Conservation (phyloP, 2,797 vertebrate genomes). For the Pipistrellus kuhlii region DNA sequence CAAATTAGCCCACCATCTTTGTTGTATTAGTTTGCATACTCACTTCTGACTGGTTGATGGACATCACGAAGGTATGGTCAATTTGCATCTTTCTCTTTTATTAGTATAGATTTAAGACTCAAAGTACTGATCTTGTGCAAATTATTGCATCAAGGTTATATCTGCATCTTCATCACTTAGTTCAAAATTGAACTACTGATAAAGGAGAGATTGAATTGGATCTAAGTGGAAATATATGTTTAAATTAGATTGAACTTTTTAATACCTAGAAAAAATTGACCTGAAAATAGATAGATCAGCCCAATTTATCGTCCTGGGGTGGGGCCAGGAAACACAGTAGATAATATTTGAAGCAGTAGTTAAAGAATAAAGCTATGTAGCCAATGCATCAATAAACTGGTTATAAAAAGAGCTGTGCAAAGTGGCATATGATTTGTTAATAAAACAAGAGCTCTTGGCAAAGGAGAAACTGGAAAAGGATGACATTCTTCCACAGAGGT, state of each 20-base stretch:
- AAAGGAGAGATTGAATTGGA: not conserved
- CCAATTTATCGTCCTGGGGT: not conserved
- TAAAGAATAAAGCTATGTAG: not conserved
- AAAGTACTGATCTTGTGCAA: not conserved
- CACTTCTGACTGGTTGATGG: too few relatives aligned
- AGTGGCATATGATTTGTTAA: not conserved
- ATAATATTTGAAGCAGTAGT: not conserved
- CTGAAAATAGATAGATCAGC: not conserved
- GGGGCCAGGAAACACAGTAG: not conserved
- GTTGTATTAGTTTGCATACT: too few relatives aligned
- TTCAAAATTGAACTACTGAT: not conserved
- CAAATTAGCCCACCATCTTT: too few relatives aligned
- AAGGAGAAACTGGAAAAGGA: not conserved
- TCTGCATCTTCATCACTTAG: not conserved
- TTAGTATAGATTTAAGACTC: not conserved
- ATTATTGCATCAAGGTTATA: not conserved
- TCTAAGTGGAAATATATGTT: not conserved
- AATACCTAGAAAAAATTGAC: not conserved
- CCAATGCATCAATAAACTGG: not conserved
- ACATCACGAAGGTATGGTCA: too few relatives aligned
- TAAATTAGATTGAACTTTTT: slow-evolving; percentile 18
- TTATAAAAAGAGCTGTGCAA: not conserved
- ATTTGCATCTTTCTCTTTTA: too few relatives aligned
- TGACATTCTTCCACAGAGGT: not conserved
- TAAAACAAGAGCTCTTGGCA: not conserved